Base-by-base conservation (phyloP, 2,888 invertebrate genomes). In the Poecilus cupreus region DNA sequence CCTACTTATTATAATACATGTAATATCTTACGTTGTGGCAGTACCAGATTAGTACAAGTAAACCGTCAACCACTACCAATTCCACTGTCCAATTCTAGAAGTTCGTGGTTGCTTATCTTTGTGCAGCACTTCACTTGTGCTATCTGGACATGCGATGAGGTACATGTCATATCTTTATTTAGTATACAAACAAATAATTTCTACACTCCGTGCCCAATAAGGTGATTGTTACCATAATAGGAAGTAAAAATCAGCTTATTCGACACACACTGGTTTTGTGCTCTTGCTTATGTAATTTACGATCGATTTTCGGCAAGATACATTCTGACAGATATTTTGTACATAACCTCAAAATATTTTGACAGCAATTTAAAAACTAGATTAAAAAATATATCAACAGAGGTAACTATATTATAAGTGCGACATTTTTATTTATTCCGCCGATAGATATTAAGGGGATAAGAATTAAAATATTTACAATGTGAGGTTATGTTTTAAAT, bases 1-100 rank as follows among this genome's bases (percentile, higher is more conserved):
- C 80, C 80, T 80, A 80, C 72, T 80, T 80, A 32, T 26, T 32
- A 80, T 70, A 51, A 70, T 80, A 80, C 80, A 80, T 80, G 39
- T 72, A 80, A 70, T 80, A 72, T 80, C 70, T 80, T 72, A 80
- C 72, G 57, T 78, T 78, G 26, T 32, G 60, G 64, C 77, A 64
- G 57, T 64, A 24, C 77, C 60, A 64, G 76, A 77, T 22, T 24
- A 39, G 39, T 43, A 43, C 77, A 77, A 60, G 64, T 77, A 10
- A n/a, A 24, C 18, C 20, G 22, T 22, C 20, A 26, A 26, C 26
- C 26, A 26, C 26, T 26, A 6, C 8, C 8, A 1, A 3, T 32
- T 2, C 4, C 32, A 32, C 32, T 32, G 32, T 32, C 32, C 32
- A 32, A n/a, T n/a, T n/a, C 32, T 32, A 46, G n/a, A n/a, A n/a